phyloP scores from a whole-genome alignment of 2,888 invertebrate species.

The Drosophila acutilabella region DNA sequence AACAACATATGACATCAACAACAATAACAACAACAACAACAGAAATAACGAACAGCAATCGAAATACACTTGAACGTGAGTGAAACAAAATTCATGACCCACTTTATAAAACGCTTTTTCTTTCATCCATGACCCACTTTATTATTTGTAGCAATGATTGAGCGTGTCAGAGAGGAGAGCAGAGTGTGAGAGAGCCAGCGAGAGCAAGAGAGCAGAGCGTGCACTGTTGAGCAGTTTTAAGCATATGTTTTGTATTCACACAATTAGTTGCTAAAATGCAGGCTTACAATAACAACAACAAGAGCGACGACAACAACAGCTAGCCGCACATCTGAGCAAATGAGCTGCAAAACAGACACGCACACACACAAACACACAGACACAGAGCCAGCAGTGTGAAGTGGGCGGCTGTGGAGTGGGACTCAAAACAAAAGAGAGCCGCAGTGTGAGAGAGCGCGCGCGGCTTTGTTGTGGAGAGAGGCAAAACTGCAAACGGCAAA shows the following conservation, averaged over 20 bases:
- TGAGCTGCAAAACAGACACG: slow-evolving; percentile 41
- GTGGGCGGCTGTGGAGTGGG: slow-evolving; percentile 10
- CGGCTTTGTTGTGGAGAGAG: background rate
- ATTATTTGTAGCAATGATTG: slow-evolving; percentile 78
- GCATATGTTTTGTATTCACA: slow-evolving; percentile 75
- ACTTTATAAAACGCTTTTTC: slow-evolving; percentile 84
- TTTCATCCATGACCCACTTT: slow-evolving; percentile 84
- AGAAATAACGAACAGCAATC: slow-evolving; percentile 65
- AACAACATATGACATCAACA: slow-evolving; percentile 37
- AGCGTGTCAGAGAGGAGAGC: slow-evolving; percentile 16
- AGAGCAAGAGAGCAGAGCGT: slow-evolving; percentile 19
- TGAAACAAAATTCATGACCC: slow-evolving; percentile 85
- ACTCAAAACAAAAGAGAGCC: background rate
- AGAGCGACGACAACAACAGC: slow-evolving; percentile 3
- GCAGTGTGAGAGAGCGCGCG: background rate
- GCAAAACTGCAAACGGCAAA: background rate
- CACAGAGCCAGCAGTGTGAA: background rate
- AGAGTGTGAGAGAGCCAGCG: slow-evolving; percentile 1
- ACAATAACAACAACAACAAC: slow-evolving; percentile 33
- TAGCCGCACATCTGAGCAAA: slow-evolving; percentile 72
- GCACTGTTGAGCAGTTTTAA: slow-evolving; percentile 24
- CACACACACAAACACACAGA: slow-evolving; percentile 2
- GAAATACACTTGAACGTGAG: slow-evolving; percentile 84
- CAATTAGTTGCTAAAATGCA: slow-evolving; percentile 79
- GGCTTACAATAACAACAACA: slow-evolving; percentile 47